Base-by-base conservation (phyloP, 2,888 invertebrate species). In the Beris chalybata region DNA sequence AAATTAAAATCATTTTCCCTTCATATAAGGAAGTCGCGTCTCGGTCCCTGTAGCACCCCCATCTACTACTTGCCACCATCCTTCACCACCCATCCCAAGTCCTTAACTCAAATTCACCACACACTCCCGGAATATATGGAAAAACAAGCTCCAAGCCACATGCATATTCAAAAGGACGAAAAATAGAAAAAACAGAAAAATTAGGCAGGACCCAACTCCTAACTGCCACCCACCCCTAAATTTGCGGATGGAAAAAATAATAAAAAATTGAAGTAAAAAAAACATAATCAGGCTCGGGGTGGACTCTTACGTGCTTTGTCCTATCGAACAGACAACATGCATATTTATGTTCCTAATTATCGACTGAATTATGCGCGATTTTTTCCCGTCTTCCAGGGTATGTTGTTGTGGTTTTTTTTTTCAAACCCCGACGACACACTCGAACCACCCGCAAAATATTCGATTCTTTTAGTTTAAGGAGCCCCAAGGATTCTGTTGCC, bases 271-370 rank as follows among this genome's bases (percentile, higher is more conserved):
- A 50, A 61, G 38, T 61, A 61, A 61, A 50, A 38, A 50, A 61
- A 61, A 61, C 22, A 22, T 22, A 61, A 52, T 61, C 61, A 43
- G 32, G 22, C 52, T 43, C 11, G 61, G 58, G 61, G 65, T 57
- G 50, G 56, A 56, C 38, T 61, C 32, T 66, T 66, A 68, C 65
- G 68, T 68, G 66, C 43, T 30, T 22, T 64, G 53, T 54, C 54
- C 54, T 64, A 53, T 54, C 54, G 61, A 61, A 69, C 65, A 69
- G 69, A 69, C 69, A 69, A 69, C 63, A 69, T 69, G 69, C 69
- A 69, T 69, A 69, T 69, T 69, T 69, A 69, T 69, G 69, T 69
- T 48, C 67, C 69, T 69, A 69, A 69, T 69, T 69, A 69, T 69
- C 63, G 65, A 67, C 67, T 61, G 64, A 67, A 67, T 69, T 69